Conservation (phyloP, 2,888 invertebrate genomes). For the Pyrochroa serraticornis region DNA sequence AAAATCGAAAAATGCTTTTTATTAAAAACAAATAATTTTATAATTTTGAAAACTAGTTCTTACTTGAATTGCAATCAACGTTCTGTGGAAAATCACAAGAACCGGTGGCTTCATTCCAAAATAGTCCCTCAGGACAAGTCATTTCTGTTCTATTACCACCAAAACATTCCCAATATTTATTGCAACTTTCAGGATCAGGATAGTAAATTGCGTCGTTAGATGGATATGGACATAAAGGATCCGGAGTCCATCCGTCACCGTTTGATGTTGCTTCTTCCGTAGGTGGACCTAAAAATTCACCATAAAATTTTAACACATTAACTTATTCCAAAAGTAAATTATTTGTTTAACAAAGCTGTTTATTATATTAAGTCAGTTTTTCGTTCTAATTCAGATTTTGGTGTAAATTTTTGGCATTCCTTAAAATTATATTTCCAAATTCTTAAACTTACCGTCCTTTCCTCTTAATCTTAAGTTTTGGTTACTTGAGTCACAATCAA, state of each 20-base stretch:
- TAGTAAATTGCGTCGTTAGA: conserved; percentile 2
- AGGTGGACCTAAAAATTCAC: too few relatives aligned
- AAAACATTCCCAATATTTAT: conserved; percentile 17
- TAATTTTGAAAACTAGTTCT: background rate
- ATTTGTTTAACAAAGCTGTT: too few relatives aligned
- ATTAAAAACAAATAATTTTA: too few relatives aligned
- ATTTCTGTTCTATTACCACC: conserved; percentile 8
- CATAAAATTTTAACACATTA: too few relatives aligned
- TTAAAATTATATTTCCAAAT: too few relatives aligned
- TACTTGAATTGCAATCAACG: conserved; percentile 12
- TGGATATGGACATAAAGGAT: conserved; percentile 25
- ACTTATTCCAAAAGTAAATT: too few relatives aligned
- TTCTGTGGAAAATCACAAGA: conserved; percentile 7
- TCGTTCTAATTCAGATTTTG: too few relatives aligned
- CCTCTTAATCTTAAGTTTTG: background rate
- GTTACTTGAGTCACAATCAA: conserved; percentile 1
- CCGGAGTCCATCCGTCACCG: conserved; percentile 19
- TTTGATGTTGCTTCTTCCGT: too few relatives aligned
- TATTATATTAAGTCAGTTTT: too few relatives aligned
- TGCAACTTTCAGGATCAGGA: conserved; percentile 10
- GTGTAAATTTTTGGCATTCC: too few relatives aligned
- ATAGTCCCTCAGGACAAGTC: conserved; percentile 11
- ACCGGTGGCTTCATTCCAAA: conserved; percentile 1
- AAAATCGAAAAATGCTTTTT: too few relatives aligned
- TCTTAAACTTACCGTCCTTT: background rate